Conservation (phyloP, 2,888 invertebrate genomes). For the Noctua janthe region DNA sequence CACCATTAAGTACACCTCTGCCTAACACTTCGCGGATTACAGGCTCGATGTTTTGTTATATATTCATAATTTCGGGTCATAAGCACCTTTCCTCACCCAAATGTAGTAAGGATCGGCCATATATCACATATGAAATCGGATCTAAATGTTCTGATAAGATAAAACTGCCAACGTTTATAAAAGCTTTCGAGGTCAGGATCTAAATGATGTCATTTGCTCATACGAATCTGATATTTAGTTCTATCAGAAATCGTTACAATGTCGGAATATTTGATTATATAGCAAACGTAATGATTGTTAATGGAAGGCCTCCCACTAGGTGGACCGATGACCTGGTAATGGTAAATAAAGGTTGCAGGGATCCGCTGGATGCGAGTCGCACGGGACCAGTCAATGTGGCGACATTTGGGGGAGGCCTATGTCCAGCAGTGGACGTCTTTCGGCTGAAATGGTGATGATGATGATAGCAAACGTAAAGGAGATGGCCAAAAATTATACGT, state of each 20-base stretch:
- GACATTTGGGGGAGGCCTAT: too few relatives aligned
- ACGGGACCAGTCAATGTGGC: too few relatives aligned
- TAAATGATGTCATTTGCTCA: constrained; percentile 36
- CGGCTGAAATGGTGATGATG: too few relatives aligned
- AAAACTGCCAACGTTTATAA: constrained; percentile 34
- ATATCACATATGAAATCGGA: not conserved
- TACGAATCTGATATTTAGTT: constrained; percentile 17
- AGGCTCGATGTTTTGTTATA: too few relatives aligned
- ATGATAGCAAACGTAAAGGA: not conserved
- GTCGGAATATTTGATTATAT: not conserved
- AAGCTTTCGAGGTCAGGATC: constrained; percentile 23
- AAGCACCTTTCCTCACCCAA: not conserved
- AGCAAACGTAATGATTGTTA: too few relatives aligned
- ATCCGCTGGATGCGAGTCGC: too few relatives aligned
- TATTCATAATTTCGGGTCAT: not conserved
- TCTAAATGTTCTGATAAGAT: constrained; percentile 30
- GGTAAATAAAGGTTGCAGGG: too few relatives aligned
- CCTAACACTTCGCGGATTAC: too few relatives aligned
- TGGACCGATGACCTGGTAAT: too few relatives aligned
- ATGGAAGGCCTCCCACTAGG: too few relatives aligned
- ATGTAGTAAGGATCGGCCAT: not conserved
- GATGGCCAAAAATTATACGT: not conserved
- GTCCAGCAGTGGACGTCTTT: too few relatives aligned
- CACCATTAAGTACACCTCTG: too few relatives aligned
- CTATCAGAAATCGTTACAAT: constrained; percentile 7